These are phyloP conservation scores for Aproaerema taeniolella DNA, from an alignment of 2,888 invertebrate genomes.

Conservation along the genomic window DNA sequence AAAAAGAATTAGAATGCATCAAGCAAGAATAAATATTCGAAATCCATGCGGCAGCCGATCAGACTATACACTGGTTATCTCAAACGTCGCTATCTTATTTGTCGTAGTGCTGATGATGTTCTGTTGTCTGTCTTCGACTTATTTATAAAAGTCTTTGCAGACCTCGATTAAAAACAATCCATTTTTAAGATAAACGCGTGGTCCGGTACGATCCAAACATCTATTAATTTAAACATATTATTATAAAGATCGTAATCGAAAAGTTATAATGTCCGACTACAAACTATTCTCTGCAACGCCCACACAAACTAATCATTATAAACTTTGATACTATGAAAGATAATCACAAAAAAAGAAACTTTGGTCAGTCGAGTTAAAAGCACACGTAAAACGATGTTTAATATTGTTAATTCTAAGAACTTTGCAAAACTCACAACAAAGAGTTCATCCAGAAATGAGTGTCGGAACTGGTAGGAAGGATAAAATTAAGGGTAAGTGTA, in stretches of 20 bases:
- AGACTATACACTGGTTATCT: too few species aligned
- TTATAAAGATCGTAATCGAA: slow-evolving; percentile 58
- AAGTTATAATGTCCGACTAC: slow-evolving; percentile 54
- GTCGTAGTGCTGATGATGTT: too few species aligned
- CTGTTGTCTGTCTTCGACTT: too few species aligned
- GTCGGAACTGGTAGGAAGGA: slow-evolving; percentile 42
- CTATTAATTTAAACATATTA: slow-evolving; percentile 41
- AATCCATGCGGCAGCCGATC: too few species aligned
- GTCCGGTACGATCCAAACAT: slow-evolving; percentile 31
- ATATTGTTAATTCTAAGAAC: slow-evolving; percentile 19
- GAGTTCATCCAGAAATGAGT: slow-evolving; percentile 19
- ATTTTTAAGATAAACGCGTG: too few species aligned
- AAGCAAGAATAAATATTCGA: neutral
- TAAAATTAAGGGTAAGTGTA: slow-evolving; percentile 67
- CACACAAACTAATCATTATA: slow-evolving; percentile 31
- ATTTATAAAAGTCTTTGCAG: too few species aligned
- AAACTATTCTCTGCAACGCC: slow-evolving; percentile 59
- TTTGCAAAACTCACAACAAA: slow-evolving; percentile 18
- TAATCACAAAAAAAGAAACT: neutral
- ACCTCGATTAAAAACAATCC: too few species aligned
- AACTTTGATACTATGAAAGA: neutral
- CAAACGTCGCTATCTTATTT: too few species aligned
- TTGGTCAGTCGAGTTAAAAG: too few species aligned
- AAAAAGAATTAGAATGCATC: too few species aligned
- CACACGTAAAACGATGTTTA: neutral